Evolutionary conservation across 2,113 vertebrate species (phyloP).

Genomic region (Burhinus bistriatus): DNA sequence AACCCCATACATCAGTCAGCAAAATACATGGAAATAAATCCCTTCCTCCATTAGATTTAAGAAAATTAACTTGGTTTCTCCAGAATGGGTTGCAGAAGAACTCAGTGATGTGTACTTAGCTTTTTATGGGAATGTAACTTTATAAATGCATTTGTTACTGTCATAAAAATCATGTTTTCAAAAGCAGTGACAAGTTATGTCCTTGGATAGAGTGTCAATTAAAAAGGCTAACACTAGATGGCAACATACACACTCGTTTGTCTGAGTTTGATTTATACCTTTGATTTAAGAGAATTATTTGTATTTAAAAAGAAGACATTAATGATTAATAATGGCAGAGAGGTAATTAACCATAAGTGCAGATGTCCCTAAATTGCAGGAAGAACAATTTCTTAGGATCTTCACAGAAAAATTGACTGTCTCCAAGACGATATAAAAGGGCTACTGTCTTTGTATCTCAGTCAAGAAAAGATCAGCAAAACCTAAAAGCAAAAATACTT

Average conservation of each 20-base stretch:
- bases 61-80: not conserved
- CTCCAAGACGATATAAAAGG: not conserved
- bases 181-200: not conserved
- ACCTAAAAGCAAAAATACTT: not conserved
- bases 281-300: not conserved
- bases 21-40: not conserved
- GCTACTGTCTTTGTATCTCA: not conserved
- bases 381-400: not conserved
- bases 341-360: not conserved
- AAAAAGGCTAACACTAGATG: conserved; percentile 8
- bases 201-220: not conserved
- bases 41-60: not conserved
- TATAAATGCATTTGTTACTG: not conserved
- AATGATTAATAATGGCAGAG: not conserved
- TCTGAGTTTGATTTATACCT: not conserved
- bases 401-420: not conserved
- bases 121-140: not conserved
- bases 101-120: not conserved
- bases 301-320: not conserved
- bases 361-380: not conserved
- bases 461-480: not conserved
- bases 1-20: not conserved
- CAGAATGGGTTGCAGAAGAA: not conserved
- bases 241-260: not conserved
- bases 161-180: fast-evolving